Evolutionary conservation across 2,113 vertebrate genomes (phyloP), one percentile per base, ranked within the genome.

Genomic region (Columbina picui): DNA sequence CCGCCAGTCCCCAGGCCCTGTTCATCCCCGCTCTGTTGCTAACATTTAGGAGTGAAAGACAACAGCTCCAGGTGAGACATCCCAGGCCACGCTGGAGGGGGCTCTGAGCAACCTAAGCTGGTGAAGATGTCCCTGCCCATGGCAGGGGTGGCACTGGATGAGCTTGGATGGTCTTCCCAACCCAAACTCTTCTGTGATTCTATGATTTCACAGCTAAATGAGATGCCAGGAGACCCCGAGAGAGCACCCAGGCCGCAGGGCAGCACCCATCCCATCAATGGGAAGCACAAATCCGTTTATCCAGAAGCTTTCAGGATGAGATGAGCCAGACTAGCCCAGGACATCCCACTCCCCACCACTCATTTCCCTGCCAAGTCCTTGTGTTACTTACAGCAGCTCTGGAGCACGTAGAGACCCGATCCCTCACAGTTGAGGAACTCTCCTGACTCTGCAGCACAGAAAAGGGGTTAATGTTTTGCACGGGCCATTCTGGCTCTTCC

Each of bases 381-480:
- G 8, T 5, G 3, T 16, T 39, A 98, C 99, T 99, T 92, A 99
- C 99, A 99, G 96, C 99, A 99, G 98, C 99, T 99, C 94, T 99
- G 99, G 77, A 99, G 99, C 93, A 99, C 95, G 55, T 99, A 99
- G n/a, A 99, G 99, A 75, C 99, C 99, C 0, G 99, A 99, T 25
- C 99, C 99, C 97, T 99, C 99, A n/a, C 99, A 99, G 98, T 99
- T 99, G 70, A 99, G 98, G 96, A 99, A 99, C 93, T 99, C 99
- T 56, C 99, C 99, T 0, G 99, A 99, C 97, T 99, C 99, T 99
- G 97, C 81, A 97, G 94, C 87, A 93, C 20, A 96, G 56, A 94
- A 63, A 52, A 60, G 45, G 26, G 2, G 39, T 90, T 6, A 92
- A 53, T 82, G 45, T 43, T 57, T 15, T 30, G 25, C 49, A 16